A percentile compares a stretch with the other conserved stretches of the same genome.
Evolutionary conservation across 2,888 invertebrate species (phyloP).

Genomic region (Microplitis deprimator): DNA sequence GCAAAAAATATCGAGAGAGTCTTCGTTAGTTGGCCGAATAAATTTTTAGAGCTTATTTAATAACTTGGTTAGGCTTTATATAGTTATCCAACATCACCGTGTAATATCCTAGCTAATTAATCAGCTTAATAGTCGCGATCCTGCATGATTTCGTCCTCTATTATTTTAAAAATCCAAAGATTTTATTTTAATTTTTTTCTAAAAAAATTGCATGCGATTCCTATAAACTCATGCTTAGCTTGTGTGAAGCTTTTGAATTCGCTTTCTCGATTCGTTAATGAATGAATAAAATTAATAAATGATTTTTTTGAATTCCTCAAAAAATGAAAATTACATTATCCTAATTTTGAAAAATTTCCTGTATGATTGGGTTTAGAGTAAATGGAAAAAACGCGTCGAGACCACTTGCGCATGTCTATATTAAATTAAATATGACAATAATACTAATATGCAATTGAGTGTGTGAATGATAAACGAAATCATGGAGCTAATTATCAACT

Average conservation of each 20-base stretch:
- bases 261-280: conserved; percentile 1
- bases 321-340: too few relatives aligned
- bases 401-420: conserved; percentile 66
- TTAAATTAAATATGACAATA: conserved; percentile 37
- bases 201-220: not conserved
- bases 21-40: conserved; percentile 37
- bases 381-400: conserved; percentile 50
- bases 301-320: not conserved
- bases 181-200: not conserved
- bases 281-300: conserved; percentile 26
- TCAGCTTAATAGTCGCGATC: conserved; percentile 3
- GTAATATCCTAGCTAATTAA: not conserved
- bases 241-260: not conserved
- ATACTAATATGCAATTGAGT: conserved; percentile 56
- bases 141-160: not conserved
- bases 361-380: conserved; percentile 50
- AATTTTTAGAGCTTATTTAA: conserved; percentile 29
- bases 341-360: conserved; percentile 40
- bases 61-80: conserved; percentile 29
- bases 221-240: conserved; percentile 1
- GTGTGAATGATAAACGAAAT: conserved; percentile 40
- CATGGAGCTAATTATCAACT: conserved; percentile 43
- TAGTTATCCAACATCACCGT: conserved; percentile 11
- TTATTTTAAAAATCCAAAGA: not conserved
- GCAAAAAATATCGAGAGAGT: conserved; percentile 28